Base-by-base conservation (phyloP, 2,888 invertebrate genomes). In the Brachynemurus nebulosus region DNA sequence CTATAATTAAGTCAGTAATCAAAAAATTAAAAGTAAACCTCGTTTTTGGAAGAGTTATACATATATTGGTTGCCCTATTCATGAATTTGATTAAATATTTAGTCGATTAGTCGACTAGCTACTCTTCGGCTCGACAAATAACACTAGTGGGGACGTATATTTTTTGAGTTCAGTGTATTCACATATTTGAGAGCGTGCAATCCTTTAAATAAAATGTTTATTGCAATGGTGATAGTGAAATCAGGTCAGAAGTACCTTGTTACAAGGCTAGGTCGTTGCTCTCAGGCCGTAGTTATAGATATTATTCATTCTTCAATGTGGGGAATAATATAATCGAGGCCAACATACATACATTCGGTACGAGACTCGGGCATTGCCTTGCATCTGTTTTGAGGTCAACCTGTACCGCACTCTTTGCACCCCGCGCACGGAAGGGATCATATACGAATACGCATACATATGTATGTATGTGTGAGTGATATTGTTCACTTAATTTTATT, bases 211-310 rank as follows among this genome's bases (percentile, higher is more conserved):
- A n/a, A n/a, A 12, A 30, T 30, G 14, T 17, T 12, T 36, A 36
- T 17, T 18, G 17, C 17, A 19, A 36, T 36, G 19, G 34, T 17
- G 27, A 37, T 38, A 43, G 54, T 59, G 55, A 60, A 64, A 62
- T 62, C 63, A 62, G 64, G 64, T 63, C 63, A 63, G 20, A 55
- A 54, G 56, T 54, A 54, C 59, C 59, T 54, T 53, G 58, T 55
- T 47, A 54, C 42, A 61, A 60, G 63, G 60, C 61, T 63, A 63
- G 65, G 65, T 60, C 66, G 61, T 63, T 66, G 65, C 62, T 63
- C 62, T 55, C 12, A 16, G 19, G 12, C 8, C n/a, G 4, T 18
- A 17, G 11, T 12, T 14, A 36, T 36, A 36, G 6, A 36, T 16
- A 36, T 36, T 11, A n/a, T n/a, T 18, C n/a, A 18, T 14, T 36